A percentile compares a stretch with the other conserved stretches of the same genome.
These are phyloP conservation scores for Hermatobates lingyangjiaoensis DNA, from an alignment of 1,140 invertebrate genomes.

Conservation along the genomic window DNA sequence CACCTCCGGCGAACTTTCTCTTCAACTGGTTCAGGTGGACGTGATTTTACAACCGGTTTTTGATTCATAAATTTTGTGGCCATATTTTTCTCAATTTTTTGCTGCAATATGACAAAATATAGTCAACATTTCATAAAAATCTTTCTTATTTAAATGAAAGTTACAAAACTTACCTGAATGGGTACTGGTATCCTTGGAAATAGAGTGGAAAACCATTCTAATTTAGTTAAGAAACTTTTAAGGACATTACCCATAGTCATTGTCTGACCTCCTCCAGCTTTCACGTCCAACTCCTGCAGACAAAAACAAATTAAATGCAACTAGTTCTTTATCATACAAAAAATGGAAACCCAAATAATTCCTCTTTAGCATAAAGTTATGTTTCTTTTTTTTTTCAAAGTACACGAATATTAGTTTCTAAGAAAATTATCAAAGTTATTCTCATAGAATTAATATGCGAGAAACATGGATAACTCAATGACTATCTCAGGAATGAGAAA, in stretches of 20 bases:
- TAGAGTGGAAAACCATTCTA: constrained; percentile 95
- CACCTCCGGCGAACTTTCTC: not conserved
- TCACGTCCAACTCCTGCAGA: constrained; percentile 91
- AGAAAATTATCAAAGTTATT: too few species aligned
- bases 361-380: too few species aligned
- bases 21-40: not conserved
- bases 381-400: too few species aligned
- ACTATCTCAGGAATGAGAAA: too few species aligned
- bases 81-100: constrained; percentile 58
- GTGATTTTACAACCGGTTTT: not conserved
- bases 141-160: not conserved
- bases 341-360: too few species aligned
- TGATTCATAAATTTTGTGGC: constrained; percentile 28
- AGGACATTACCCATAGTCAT: constrained; percentile 90
- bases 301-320: too few species aligned
- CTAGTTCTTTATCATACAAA: too few species aligned
- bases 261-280: constrained; percentile 84
- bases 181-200: constrained; percentile 99
- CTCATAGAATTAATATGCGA: too few species aligned
- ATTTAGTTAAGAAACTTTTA: constrained; percentile 80
- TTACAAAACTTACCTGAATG: constrained; percentile 50
- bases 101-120: constrained; percentile 12
- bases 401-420: too few species aligned
- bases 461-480: too few species aligned
- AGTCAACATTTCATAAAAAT: not conserved